These are phyloP conservation scores for Microcebus jonahi DNA, from an alignment of 2,113 vertebrate genomes.

Conservation along the genomic window DNA sequence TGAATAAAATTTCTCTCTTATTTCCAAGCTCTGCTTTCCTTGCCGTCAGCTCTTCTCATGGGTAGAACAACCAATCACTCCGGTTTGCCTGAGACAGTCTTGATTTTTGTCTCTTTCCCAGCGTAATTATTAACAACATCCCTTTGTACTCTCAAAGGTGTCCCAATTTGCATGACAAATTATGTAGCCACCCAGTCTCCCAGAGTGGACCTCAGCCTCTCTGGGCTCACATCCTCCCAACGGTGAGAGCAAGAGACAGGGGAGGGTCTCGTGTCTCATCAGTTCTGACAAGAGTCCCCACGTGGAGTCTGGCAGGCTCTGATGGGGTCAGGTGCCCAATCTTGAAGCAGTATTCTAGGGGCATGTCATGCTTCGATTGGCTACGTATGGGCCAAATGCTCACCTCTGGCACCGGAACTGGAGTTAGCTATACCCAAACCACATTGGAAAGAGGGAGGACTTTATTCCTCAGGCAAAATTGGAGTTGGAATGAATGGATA, in stretches of 20 bases:
- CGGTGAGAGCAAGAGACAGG: background rate
- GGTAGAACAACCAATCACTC: background rate
- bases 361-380: fast-evolving
- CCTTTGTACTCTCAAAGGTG: background rate
- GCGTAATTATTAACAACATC: background rate
- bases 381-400: background rate
- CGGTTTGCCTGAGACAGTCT: background rate
- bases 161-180: background rate
- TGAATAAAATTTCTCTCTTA: background rate
- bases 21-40: background rate
- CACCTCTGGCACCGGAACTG: fast-evolving
- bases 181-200: background rate
- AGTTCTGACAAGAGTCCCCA: background rate
- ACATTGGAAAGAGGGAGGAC: background rate
- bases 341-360: background rate
- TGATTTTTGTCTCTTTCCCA: background rate
- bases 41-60: background rate
- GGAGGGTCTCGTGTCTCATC: background rate
- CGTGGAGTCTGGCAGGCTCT: background rate
- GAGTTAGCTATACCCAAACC: background rate
- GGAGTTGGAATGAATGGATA: background rate
- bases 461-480: background rate
- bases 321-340: background rate
- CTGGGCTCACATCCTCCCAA: background rate
- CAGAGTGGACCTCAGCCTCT: background rate